Evolutionary conservation across 2,113 vertebrate species (phyloP).

Genomic region (Dermatemys mawii): DNA sequence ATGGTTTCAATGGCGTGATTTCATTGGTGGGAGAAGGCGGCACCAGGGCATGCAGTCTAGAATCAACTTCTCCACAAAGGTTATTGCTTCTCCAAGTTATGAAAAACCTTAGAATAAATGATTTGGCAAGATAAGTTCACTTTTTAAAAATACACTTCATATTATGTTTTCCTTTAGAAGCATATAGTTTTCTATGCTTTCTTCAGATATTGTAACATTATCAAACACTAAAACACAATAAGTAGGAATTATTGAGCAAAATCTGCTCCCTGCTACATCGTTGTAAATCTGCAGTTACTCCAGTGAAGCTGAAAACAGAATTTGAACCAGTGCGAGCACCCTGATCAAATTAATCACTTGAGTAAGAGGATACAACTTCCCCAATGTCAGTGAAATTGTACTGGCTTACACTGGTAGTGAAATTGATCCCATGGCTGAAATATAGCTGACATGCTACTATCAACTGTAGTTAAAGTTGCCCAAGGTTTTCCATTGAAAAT

Average conservation of each 20-base stretch:
- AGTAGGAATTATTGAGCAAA: too few relatives aligned
- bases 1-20: conserved; percentile 79
- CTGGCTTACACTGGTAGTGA: background rate
- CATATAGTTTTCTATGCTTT: background rate
- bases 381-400: too few relatives aligned
- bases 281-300: background rate
- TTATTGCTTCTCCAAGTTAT: conserved; percentile 77
- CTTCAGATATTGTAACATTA: too few relatives aligned
- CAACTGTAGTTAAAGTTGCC: background rate
- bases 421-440: background rate
- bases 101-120: conserved; percentile 78
- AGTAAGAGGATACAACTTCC: too few relatives aligned
- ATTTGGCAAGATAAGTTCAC: conserved; percentile 74
- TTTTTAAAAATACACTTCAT: background rate
- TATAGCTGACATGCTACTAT: background rate
- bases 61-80: conserved; percentile 34
- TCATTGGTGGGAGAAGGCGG: conserved; percentile 21
- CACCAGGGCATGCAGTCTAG: conserved; percentile 22
- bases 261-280: background rate
- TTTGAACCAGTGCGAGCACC: too few relatives aligned
- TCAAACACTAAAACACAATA: too few relatives aligned
- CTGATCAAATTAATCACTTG: too few relatives aligned
- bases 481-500: background rate
- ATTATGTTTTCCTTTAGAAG: accelerated
- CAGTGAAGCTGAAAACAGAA: background rate